Base-by-base conservation (phyloP, 2,113 vertebrate species). In the Daubentonia madagascariensis region DNA sequence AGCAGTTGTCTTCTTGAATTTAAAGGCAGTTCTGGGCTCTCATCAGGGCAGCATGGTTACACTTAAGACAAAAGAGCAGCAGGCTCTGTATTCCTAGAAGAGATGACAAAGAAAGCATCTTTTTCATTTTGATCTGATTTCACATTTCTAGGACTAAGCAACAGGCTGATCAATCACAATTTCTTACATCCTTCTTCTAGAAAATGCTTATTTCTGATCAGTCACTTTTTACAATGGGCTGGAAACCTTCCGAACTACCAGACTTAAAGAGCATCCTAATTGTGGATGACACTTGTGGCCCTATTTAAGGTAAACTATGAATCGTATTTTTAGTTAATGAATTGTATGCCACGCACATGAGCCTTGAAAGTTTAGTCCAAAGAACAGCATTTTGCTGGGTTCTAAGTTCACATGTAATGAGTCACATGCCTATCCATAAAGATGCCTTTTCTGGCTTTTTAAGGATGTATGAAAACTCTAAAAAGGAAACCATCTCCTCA, bases 11-110 rank as follows among this genome's bases (percentile, higher is more conserved):
- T 22, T 96, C 67, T 50, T 87, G 89, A 91, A 80, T 61, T 88
- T 79, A 95, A 93, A 94, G 94, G 83, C 68, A 97, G 61, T 43
- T 68, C 79, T 28, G 61, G 43, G 43, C 70, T 89, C 65, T 93
- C 54, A 6, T 23, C 8, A 9, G 86, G 50, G 37, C 20, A 76
- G 76, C 50, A 30, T 2, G 23, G 20, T 32, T 70, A 59, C n/a
- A 52, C 13, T 50, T 40, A 83, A 83, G 45, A 37, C 18, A 40
- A 45, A 61, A 70, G 37, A 76, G 70, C 37, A 81, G 8, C 23
- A 40, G 23, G 25, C 4, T 30, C 32, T 73, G 67, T 40, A 22
- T 80, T 91, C 94, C 78, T 7, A 1, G 50, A 86, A 91, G 67
- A 68, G 76, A 92, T 76, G 11, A 75, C 43, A 80, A 75, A 75